Evolutionary conservation across 2,797 vertebrate species (phyloP).

Genomic region (Holocentrus rufus): DNA sequence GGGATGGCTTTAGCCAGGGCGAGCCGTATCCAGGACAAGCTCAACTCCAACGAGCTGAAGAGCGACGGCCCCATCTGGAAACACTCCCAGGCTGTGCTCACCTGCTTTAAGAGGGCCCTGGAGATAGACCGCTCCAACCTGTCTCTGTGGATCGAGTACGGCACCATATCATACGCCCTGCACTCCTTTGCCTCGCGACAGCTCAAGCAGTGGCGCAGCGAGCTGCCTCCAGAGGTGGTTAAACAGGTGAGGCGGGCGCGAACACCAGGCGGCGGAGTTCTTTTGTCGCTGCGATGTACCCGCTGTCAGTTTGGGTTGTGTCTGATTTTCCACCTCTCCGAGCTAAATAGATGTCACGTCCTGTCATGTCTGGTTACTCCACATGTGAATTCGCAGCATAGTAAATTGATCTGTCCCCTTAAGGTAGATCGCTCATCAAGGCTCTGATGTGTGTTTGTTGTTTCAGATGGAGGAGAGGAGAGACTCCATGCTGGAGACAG

Average conservation of each 20-base stretch:
- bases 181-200: slow-evolving; percentile 97
- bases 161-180: slow-evolving; percentile 94
- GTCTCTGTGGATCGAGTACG: slow-evolving; percentile 97
- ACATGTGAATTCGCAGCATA: slow-evolving; percentile 7
- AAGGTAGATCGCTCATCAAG: slow-evolving; percentile 41
- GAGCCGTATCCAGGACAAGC: slow-evolving; percentile 96
- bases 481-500: slow-evolving; percentile 93
- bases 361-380: slow-evolving; percentile 34
- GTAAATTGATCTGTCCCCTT: slow-evolving; percentile 39
- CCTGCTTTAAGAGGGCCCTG: slow-evolving; percentile 93
- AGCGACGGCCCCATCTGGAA: slow-evolving; percentile 97
- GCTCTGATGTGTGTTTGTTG: slow-evolving; percentile 17
- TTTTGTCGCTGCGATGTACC: slow-evolving; percentile 5
- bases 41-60: slow-evolving; percentile 97
- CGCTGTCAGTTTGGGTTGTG: slow-evolving; percentile 8
- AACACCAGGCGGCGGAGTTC: not conserved
- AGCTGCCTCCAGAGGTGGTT: slow-evolving; percentile 89
- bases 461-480: slow-evolving; percentile 92
- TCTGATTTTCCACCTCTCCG: not conserved
- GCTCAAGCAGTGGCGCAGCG: slow-evolving; percentile 91
- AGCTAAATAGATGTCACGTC: slow-evolving; percentile 36
- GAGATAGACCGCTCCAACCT: slow-evolving; percentile 96
- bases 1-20: slow-evolving; percentile 98
- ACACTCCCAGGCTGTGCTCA: slow-evolving; percentile 91
- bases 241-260: slow-evolving; percentile 84